Percentiles rank a stretch among this genome's conserved stretches.
Conservation (phyloP, 2,113 vertebrate genomes). For the Thunnus maccoyii region DNA sequence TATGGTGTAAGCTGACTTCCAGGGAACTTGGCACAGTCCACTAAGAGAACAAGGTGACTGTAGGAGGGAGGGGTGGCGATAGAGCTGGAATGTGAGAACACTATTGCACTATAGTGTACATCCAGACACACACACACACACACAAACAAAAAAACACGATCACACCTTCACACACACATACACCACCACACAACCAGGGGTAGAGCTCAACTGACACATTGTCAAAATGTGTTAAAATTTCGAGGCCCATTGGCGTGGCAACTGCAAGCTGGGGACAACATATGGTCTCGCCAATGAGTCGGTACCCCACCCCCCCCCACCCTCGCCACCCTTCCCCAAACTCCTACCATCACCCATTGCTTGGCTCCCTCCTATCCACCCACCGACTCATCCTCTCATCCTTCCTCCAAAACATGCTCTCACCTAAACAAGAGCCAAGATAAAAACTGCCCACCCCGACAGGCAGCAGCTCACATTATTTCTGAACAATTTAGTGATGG, state of each 20-base stretch:
- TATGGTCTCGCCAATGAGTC: conserved; percentile 80
- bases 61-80: conserved; percentile 72
- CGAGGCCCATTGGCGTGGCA: conserved; percentile 82
- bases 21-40: conserved; percentile 73
- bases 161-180: conserved; percentile 28
- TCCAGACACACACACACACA: conserved; percentile 15
- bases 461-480: conserved; percentile 64
- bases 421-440: conserved; percentile 61
- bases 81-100: conserved; percentile 80
- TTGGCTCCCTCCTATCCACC: conserved; percentile 15
- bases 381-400: conserved; percentile 41
- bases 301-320: conserved; percentile 8
- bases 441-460: conserved; percentile 27
- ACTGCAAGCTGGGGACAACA: conserved; percentile 88
- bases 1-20: conserved; percentile 45
- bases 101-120: conserved; percentile 46
- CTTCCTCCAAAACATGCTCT: conserved; percentile 43
- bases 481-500: conserved; percentile 69
- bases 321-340: conserved; percentile 3
- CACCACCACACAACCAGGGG: conserved; percentile 74
- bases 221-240: conserved; percentile 89
- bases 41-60: conserved; percentile 83
- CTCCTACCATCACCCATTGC: conserved; percentile 30
- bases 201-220: conserved; percentile 87
- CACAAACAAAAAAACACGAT: background rate